Evolutionary conservation across 2,113 vertebrate genomes (phyloP), one percentile per base, ranked within the genome.

Genomic region (Paraplagusia blochii): DNA sequence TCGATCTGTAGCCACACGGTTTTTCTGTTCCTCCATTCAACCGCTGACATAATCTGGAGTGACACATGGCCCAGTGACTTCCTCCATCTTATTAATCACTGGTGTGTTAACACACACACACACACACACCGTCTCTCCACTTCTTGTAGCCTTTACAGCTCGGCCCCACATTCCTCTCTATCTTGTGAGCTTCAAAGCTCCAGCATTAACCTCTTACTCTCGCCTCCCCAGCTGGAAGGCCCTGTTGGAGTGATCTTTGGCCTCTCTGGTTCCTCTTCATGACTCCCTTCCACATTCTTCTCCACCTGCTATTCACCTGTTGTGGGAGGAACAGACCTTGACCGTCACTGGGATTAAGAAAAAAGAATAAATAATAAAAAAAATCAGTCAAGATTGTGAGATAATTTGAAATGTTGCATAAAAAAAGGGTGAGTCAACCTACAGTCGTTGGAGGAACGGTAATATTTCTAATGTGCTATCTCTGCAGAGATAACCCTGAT

Each of bases 21-120:
- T 72, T 84, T 86, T 86, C 78, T 79, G 70, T 87, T 87, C 80
- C 85, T 79, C 58, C 34, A 5, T 51, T 77, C 44, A 61, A 73
- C 77, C 49, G 46, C 62, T 86, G 85, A 86, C 83, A 67, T 86
- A 80, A 84, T 84, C 66, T 63, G 43, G 67, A 77, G 67, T 84
- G 84, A 80, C 84, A 83, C 75, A 58, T 44, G 14, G 71, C 66
- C 60, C 17, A 53, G 67, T 55, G 71, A 81, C 87, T 88, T 88
- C 87, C 85, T 85, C 47, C 8, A 3, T 59, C 53, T 58, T 77
- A 70, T 85, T 81, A 86, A 84, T 87, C 81, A 82, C 68, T 68
- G 9, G 57, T 13, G 69, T 35, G 66, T 77, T 72, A 80, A 78
- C 76, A 77, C 60, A 52, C 63, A n/a, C 52, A 13, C 72, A 66